Evolutionary conservation across 2,113 vertebrate genomes (phyloP).

Genomic region (Narcine bancroftii): DNA sequence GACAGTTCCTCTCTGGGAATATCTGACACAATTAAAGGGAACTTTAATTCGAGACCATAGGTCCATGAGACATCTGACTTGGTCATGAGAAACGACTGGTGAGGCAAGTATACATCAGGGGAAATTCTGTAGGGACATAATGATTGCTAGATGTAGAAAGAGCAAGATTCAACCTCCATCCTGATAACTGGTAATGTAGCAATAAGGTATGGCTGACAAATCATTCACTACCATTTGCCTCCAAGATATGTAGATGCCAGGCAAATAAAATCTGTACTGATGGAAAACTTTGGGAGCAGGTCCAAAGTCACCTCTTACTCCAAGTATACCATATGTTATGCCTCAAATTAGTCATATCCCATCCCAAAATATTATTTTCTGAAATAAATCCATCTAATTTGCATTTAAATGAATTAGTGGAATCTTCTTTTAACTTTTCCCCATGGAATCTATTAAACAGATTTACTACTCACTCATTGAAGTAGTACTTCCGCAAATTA

Average conservation of each 20-base stretch:
- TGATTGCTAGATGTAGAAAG: not conserved
- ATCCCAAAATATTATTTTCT: constrained; percentile 16
- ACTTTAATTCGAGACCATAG: not conserved
- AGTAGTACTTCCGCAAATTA: not conserved
- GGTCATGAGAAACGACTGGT: not conserved
- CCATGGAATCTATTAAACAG: not conserved
- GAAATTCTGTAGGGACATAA: not conserved
- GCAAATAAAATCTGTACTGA: not conserved
- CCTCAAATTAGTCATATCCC: not conserved
- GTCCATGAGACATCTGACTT: not conserved
- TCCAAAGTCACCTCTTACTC: not conserved
- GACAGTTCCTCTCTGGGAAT: not conserved
- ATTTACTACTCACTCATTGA: not conserved
- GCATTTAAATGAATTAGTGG: constrained; percentile 1
- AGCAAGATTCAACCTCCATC: not conserved
- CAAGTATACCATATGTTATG: not conserved
- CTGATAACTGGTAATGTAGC: not conserved
- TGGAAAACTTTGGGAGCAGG: not conserved
- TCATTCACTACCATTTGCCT: not conserved
- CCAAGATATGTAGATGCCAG: not conserved
- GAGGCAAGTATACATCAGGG: not conserved
- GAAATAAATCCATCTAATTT: constrained; percentile 3
- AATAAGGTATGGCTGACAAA: not conserved
- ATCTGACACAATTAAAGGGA: not conserved
- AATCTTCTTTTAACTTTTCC: not conserved